A percentile compares a stretch with the other conserved stretches of the same genome.
Evolutionary conservation across 1,140 invertebrate species (phyloP).

Genomic region (Temnothorax nylanderi): DNA sequence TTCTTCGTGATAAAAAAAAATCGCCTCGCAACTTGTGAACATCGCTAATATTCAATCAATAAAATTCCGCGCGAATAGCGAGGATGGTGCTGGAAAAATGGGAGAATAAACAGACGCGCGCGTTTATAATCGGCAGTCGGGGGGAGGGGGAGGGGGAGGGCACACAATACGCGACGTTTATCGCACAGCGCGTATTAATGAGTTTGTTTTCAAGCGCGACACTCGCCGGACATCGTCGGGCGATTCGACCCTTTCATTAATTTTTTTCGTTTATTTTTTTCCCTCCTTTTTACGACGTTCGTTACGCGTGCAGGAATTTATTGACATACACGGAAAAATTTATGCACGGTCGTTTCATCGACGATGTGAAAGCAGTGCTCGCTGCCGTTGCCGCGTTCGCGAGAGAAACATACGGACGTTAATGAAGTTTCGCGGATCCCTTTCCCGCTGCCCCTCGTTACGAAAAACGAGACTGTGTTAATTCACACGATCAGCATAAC

Average conservation of each 20-base stretch:
- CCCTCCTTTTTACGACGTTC: neutral
- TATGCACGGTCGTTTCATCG: constrained; percentile 22
- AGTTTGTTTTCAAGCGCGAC: constrained; percentile 51
- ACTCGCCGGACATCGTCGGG: neutral
- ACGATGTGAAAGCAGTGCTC: neutral
- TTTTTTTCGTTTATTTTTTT: neutral
- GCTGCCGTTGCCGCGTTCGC: neutral
- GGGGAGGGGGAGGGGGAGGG: too few species aligned
- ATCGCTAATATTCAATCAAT: too few species aligned
- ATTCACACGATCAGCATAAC: neutral
- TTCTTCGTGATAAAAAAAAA: too few species aligned
- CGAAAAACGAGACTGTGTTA: constrained; percentile 4
- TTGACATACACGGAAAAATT: constrained; percentile 20
- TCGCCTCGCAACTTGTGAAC: too few species aligned
- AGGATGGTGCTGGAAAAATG: neutral
- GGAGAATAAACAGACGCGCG: constrained; percentile 1
- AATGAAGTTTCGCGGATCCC: constrained; percentile 30
- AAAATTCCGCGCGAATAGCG: neutral
- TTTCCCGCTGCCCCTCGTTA: neutral
- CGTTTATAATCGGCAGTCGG: constrained; percentile 29
- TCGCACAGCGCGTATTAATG: constrained; percentile 44
- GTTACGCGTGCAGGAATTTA: constrained; percentile 40
- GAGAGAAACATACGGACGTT: neutral
- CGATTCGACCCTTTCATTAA: constrained; percentile 12
- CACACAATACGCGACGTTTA: constrained; percentile 46